Evolutionary conservation across 2,888 invertebrate genomes (phyloP).

Genomic region (Ectemnius continuus): DNA sequence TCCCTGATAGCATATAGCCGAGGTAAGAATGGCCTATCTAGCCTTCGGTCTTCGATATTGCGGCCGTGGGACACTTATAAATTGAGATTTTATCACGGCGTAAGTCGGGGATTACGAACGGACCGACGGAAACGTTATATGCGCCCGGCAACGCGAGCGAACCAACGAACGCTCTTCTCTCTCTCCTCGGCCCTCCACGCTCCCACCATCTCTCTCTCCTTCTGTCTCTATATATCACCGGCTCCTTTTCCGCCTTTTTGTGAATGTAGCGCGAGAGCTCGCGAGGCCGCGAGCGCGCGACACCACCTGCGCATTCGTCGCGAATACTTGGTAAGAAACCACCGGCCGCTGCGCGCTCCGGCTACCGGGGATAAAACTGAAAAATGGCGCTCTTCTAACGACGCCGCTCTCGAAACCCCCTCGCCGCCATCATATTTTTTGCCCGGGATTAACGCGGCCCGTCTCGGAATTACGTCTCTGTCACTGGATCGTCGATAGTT

Average conservation of each 20-base stretch:
- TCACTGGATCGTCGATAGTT: constrained; percentile 16
- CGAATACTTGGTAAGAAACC: constrained; percentile 42
- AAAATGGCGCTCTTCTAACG: constrained; percentile 48
- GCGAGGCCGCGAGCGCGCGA: constrained; percentile 20
- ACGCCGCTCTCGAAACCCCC: constrained; percentile 33
- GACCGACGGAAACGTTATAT: constrained; percentile 60
- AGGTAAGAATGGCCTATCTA: constrained; percentile 73
- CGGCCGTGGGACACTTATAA: constrained; percentile 77
- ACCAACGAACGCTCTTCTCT: no score
- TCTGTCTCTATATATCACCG: constrained; percentile 55
- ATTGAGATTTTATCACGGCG: constrained; percentile 76
- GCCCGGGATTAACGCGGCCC: constrained; percentile 35
- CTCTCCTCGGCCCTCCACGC: no score
- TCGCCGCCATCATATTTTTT: constrained; percentile 40
- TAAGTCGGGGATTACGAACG: constrained; percentile 64
- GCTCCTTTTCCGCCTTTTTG: constrained; percentile 53
- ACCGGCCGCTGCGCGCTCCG: not conserved
- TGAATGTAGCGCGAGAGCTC: constrained; percentile 28
- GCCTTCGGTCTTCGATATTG: constrained; percentile 78
- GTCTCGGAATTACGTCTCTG: constrained; percentile 15
- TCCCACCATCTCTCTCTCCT: constrained; percentile 11
- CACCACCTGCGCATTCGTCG: constrained; percentile 56
- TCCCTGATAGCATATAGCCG: constrained; percentile 74
- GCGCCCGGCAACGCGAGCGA: constrained; percentile 38
- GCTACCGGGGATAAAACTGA: constrained; percentile 42